A percentile compares a stretch with the other conserved stretches of the same genome.
These are phyloP conservation scores for Muricea muricata DNA, from an alignment of 92 coral and sea anemone species.

Conservation along the genomic window DNA sequence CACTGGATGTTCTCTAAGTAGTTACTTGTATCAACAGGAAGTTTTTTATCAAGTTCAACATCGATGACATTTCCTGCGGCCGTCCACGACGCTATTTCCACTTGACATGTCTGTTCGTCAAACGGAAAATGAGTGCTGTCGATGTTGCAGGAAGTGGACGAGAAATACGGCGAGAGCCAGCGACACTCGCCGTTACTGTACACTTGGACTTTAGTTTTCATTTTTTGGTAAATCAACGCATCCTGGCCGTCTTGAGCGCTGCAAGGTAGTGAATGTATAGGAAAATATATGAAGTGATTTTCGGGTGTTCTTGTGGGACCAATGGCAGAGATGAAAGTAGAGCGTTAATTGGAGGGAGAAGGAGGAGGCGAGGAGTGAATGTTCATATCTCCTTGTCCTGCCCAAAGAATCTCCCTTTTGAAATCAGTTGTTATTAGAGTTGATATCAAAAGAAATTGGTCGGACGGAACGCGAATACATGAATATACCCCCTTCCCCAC, in stretches of 20 bases:
- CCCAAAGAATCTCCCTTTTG: no score
- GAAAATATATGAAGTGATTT: no score
- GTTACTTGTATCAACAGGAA: conserved; percentile 70
- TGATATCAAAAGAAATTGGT: no score
- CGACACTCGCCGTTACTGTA: conserved; percentile 68
- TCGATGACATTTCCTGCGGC: conserved; percentile 63
- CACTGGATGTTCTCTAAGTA: conserved; percentile 77
- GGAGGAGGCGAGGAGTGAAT: no score
- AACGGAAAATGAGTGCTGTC: conserved; percentile 83
- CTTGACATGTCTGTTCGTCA: conserved; percentile 72
- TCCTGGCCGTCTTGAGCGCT: conserved; percentile 77
- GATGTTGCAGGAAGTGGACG: conserved; percentile 66
- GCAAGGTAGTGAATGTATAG: no score
- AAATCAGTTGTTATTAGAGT: no score
- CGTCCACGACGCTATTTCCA: conserved; percentile 75
- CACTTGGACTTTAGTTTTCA: conserved; percentile 70
- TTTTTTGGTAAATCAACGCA: conserved; percentile 75
- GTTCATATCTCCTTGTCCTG: no score
- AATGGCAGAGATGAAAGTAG: no score
- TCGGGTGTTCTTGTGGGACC: no score
- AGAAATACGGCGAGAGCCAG: conserved; percentile 77
- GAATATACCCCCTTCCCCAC: no score
- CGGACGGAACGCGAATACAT: no score
- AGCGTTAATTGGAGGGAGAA: no score
- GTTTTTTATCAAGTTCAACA: conserved; percentile 62